Conservation (phyloP, 37 sponge, comb jelly and placozoan species). For the Cliona cf. orientalis region DNA sequence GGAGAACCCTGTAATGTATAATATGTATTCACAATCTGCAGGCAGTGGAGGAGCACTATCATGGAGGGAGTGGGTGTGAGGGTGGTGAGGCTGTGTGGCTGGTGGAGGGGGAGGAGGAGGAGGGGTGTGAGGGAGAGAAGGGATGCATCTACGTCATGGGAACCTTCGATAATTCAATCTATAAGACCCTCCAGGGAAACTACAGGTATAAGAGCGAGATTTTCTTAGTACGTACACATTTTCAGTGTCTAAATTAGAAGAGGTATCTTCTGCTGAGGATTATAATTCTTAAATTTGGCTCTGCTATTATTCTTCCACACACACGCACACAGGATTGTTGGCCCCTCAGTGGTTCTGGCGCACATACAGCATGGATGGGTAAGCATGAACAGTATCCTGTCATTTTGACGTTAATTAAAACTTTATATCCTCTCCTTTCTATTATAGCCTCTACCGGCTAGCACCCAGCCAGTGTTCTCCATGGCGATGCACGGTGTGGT, state of each 20-base stretch:
- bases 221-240: no score
- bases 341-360: constrained; percentile 69
- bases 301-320: not conserved
- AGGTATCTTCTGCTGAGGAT: not conserved
- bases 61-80: no score
- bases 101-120: constrained; percentile 22
- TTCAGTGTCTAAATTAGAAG: not conserved
- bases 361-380: constrained; percentile 64
- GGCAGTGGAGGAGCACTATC: constrained; percentile 3
- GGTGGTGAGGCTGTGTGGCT: constrained; percentile 27
- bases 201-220: no score
- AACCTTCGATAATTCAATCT: constrained; percentile 38
- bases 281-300: not conserved
- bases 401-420: not conserved
- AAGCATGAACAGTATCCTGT: not conserved
- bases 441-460: constrained; percentile 48
- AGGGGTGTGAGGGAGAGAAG: constrained; percentile 25
- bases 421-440: not conserved
- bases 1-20: not conserved
- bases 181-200: constrained; percentile 34
- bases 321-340: constrained; percentile 67
- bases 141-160: constrained; percentile 60
- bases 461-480: constrained; percentile 62
- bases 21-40: not conserved
- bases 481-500: constrained; percentile 72